phyloP scores from a whole-genome alignment of 2,113 vertebrate species.

The Capreolus pygargus region DNA sequence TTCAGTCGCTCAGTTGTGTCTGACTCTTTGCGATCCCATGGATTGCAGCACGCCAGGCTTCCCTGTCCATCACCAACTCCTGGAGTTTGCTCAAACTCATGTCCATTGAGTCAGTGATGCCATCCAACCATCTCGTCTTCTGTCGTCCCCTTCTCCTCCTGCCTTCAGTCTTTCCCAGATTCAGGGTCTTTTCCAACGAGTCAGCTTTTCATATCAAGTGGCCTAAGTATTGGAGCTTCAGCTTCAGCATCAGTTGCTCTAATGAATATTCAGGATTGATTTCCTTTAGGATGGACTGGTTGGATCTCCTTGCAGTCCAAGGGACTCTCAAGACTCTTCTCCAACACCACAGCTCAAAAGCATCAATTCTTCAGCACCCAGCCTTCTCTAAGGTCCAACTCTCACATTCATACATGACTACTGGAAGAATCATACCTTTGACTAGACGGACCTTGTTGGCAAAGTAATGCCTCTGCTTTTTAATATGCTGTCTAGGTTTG shows the following conservation, averaged over 20 bases:
- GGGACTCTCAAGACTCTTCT: background rate
- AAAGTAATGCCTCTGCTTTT: background rate
- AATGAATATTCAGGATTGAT: background rate
- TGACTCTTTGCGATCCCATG: background rate
- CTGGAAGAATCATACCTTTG: background rate
- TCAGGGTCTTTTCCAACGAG: background rate
- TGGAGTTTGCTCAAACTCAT: background rate
- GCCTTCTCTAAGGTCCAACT: background rate
- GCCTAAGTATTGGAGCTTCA: background rate
- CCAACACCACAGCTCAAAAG: background rate
- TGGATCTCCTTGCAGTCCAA: background rate
- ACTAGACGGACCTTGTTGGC: background rate
- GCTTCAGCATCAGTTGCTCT: background rate
- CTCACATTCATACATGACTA: background rate
- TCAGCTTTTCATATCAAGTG: background rate
- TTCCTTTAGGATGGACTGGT: background rate
- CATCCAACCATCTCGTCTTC: background rate
- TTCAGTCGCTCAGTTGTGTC: background rate
- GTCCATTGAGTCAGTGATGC: background rate
- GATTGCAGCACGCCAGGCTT: background rate
- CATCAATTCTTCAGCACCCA: background rate
- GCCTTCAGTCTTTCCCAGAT: background rate
- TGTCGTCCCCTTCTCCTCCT: background rate
- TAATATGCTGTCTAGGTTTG: background rate
- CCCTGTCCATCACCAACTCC: background rate